Evolutionary conservation across 2,888 invertebrate species (phyloP).

Genomic region (Eristalis tenax): DNA sequence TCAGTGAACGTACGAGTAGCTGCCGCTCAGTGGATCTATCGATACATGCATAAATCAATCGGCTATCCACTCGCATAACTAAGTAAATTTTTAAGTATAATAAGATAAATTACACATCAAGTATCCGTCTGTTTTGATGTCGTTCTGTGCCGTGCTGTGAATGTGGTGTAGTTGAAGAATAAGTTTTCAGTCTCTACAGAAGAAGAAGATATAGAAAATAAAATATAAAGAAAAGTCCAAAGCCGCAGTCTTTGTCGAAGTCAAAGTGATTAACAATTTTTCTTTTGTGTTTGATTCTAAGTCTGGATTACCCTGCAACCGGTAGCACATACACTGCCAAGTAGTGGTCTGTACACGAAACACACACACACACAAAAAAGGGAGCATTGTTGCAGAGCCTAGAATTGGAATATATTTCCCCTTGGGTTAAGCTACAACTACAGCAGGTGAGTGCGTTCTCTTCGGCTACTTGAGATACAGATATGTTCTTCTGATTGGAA

Average conservation of each 20-base stretch:
- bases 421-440: slow-evolving; percentile 8
- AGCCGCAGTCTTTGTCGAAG: not conserved
- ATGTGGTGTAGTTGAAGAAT: slow-evolving; percentile 35
- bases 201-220: slow-evolving; percentile 22
- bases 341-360: slow-evolving; percentile 9
- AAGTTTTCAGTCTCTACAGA: not conserved
- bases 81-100: slow-evolving; percentile 11
- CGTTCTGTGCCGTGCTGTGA: slow-evolving; percentile 39
- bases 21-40: slow-evolving; percentile 1
- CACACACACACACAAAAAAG: slow-evolving; percentile 15
- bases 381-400: slow-evolving; percentile 24
- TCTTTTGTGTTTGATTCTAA: slow-evolving; percentile 31
- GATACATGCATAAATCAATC: not conserved
- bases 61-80: slow-evolving; percentile 11
- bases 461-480: not conserved
- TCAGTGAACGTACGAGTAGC: slow-evolving; percentile 24
- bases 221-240: slow-evolving; percentile 27
- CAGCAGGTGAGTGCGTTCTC: slow-evolving; percentile 2
- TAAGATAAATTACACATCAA: slow-evolving; percentile 43
- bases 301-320: slow-evolving; percentile 46
- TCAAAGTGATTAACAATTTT: slow-evolving; percentile 59
- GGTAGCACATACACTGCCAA: slow-evolving; percentile 20
- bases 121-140: slow-evolving; percentile 30
- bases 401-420: slow-evolving; percentile 48
- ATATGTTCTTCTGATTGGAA: not conserved